phyloP scores from a whole-genome alignment of 2,888 invertebrate genomes.

The Anthophora plumipes region DNA sequence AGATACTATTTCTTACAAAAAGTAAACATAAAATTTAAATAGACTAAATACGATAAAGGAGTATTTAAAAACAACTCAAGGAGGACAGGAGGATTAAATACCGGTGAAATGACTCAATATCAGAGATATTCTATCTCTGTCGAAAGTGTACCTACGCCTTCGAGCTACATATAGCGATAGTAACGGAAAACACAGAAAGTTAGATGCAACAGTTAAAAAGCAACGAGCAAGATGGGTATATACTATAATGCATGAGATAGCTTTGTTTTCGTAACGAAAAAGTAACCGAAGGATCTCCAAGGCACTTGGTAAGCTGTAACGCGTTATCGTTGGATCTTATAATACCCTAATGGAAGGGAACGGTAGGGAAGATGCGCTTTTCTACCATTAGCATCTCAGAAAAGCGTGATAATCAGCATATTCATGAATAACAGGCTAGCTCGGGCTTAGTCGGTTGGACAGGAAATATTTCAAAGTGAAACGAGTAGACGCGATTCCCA shows the following conservation, averaged over 20 bases:
- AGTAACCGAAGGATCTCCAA: neutral
- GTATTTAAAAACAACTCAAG: no score
- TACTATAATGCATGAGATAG: neutral
- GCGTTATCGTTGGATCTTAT: conserved; percentile 50
- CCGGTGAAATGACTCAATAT: no score
- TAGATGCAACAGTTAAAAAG: neutral
- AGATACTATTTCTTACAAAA: no score
- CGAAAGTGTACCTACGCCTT: neutral
- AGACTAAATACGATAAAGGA: no score
- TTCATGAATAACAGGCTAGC: conserved; percentile 71
- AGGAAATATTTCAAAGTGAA: conserved; percentile 75
- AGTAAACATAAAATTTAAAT: no score
- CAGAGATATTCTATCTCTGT: no score
- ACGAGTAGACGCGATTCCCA: conserved; percentile 53
- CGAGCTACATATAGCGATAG: neutral
- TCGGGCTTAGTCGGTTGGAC: conserved; percentile 44
- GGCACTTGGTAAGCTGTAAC: conserved; percentile 22
- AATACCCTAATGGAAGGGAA: conserved; percentile 18
- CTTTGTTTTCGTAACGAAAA: conserved; percentile 25
- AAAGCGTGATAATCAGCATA: conserved; percentile 75
- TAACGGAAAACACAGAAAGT: neutral
- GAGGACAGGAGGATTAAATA: no score
- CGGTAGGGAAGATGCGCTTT: conserved; percentile 44
- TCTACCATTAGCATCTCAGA: conserved; percentile 50
- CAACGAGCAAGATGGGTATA: neutral